Conservation (phyloP, 1,140 invertebrate species). For the Acyrthosiphon pisum region DNA sequence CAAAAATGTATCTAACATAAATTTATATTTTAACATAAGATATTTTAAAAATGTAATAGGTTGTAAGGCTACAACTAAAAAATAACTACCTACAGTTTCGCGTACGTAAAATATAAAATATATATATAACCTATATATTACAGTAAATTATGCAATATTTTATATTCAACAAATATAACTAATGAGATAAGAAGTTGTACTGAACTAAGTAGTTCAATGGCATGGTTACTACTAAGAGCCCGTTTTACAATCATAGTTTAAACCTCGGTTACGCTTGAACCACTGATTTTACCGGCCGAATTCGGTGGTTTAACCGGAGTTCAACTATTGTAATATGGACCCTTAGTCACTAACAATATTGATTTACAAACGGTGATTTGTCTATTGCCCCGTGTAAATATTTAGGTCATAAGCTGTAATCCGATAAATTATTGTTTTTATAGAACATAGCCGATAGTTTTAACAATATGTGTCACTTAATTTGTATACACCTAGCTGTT, state of each 20-base stretch:
- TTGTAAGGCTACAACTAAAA: neutral
- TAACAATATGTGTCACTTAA: too few species aligned
- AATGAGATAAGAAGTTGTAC: neutral
- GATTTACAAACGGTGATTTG: neutral
- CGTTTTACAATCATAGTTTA: too few species aligned
- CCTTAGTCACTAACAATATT: too few species aligned
- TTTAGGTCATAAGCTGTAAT: neutral
- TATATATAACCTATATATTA: neutral
- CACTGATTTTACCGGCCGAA: too few species aligned
- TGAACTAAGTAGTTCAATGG: neutral
- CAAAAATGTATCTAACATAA: neutral
- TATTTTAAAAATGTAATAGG: neutral
- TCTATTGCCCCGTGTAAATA: neutral
- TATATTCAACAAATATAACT: neutral
- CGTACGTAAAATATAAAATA: neutral
- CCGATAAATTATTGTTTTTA: neutral
- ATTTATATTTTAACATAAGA: neutral
- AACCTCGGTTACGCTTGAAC: too few species aligned
- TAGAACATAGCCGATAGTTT: neutral
- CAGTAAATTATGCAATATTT: neutral
- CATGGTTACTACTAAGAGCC: neutral
- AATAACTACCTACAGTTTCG: too few species aligned
- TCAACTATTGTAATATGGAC: too few species aligned
- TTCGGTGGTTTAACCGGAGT: too few species aligned
- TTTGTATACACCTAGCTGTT: too few species aligned